Base-by-base conservation (phyloP, 2,888 invertebrate genomes). In the Lasioglossum pauxillum region DNA sequence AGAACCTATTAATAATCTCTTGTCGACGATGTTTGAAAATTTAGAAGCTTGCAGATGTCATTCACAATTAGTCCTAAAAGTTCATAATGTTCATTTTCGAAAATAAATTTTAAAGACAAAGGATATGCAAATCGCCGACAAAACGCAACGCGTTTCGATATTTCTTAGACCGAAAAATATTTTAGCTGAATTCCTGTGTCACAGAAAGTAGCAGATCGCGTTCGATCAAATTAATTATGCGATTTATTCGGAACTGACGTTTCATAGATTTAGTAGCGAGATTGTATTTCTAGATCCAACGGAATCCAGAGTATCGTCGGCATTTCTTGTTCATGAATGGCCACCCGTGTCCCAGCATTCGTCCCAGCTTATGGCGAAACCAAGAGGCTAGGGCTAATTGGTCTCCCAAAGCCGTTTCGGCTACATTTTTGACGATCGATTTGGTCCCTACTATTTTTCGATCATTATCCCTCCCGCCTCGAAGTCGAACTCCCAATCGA, bases 321-420 rank as follows among this genome's bases (percentile, higher is more conserved):
- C 90, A 90, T 87, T 94, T 94, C 92, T 94, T 94, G 91, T 83
- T 82, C 75, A 46, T 86, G 85, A 89, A 92, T 92, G 92, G 88
- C 90, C 93, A 93, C 94, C 93, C 94, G 94, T 94, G 94, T 93
- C 90, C 88, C 88, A 90, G 94, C 92, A 92, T 93, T 90, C 57
- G 84, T 80, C 82, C 27, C 75, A 84, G 82, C 83, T 86, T 84
- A 60, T 76, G 75, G 80, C 85, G 84, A 74, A 46, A 75, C 31
- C 23, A 77, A 81, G 85, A 75, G 83, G 60, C 79, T 89, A 83
- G 82, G 86, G 88, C 91, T 93, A 93, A 93, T 93, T 93, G 93
- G 92, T 84, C 87, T 23, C 71, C 60, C 71, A n/a, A 74, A 82
- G 23, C 60, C 69, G 46, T 80, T 53, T 75, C 75, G 64, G 31